phyloP scores from a whole-genome alignment of 2,113 vertebrate species.

The Onychorhynchus coronatus region DNA sequence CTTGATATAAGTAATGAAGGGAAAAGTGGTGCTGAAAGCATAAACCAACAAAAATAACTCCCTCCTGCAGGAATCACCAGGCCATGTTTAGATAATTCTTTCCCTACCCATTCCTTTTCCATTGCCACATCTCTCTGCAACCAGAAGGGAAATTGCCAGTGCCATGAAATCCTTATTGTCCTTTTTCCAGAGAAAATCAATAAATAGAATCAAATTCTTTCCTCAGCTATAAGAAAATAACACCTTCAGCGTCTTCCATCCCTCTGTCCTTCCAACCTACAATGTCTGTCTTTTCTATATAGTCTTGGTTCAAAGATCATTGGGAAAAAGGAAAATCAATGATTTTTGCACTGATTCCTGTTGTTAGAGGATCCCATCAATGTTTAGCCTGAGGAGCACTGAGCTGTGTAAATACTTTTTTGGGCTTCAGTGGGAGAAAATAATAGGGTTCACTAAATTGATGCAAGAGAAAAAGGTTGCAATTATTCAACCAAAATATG shows the following conservation, averaged over 20 bases:
- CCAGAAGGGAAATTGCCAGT: not conserved
- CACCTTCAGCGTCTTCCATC: not conserved
- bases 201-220: not conserved
- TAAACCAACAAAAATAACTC: not conserved
- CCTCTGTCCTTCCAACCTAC: not conserved
- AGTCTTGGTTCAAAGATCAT: not conserved
- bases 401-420: slow-evolving; percentile 23
- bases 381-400: not conserved
- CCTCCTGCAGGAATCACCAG: not conserved
- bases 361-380: not conserved
- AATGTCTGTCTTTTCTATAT: not conserved
- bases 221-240: not conserved
- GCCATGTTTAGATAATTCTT: not conserved
- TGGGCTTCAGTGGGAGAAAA: slow-evolving; percentile 36
- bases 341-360: not conserved
- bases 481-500: slow-evolving; percentile 61
- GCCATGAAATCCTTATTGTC: not conserved
- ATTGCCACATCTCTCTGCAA: not conserved
- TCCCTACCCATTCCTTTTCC: not conserved
- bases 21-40: not conserved
- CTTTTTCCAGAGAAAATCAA: not conserved
- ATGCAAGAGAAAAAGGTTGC: not conserved
- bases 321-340: not conserved
- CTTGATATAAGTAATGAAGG: not conserved
- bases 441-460: slow-evolving; percentile 14